A percentile compares a stretch with the other conserved stretches of the same genome.
phyloP scores from a whole-genome alignment of 2,888 invertebrate genomes.

The Leucania comma region DNA sequence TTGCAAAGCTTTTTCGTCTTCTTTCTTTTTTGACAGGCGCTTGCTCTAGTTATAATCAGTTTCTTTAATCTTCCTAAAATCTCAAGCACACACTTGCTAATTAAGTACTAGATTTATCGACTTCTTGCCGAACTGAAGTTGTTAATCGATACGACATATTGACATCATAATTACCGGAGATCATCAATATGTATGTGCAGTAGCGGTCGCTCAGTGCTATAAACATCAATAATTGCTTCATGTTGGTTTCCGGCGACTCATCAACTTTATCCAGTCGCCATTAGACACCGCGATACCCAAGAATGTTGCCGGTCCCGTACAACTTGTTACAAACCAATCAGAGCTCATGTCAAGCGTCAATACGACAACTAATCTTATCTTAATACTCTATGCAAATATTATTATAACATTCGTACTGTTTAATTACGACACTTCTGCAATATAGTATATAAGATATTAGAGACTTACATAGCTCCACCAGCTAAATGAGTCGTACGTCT shows the following conservation, averaged over 20 bases:
- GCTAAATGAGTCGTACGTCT: slow-evolving; percentile 48
- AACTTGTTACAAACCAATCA: slow-evolving; percentile 66
- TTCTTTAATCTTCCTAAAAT: slow-evolving; percentile 7
- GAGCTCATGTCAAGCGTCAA: slow-evolving; percentile 47
- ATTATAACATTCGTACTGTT: slow-evolving; percentile 35
- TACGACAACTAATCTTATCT: slow-evolving; percentile 37
- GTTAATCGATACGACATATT: slow-evolving; percentile 15
- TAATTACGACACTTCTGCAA: slow-evolving; percentile 45
- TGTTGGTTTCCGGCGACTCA: slow-evolving; percentile 65
- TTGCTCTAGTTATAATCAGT: background rate
- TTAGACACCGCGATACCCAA: slow-evolving; percentile 50
- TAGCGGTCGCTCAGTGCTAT: slow-evolving; percentile 24
- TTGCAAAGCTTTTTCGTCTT: background rate
- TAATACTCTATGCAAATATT: slow-evolving; percentile 43
- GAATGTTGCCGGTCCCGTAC: slow-evolving; percentile 71
- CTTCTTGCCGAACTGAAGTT: background rate
- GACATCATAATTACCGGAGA: slow-evolving; percentile 40
- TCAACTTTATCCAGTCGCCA: slow-evolving; percentile 60
- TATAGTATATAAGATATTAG: slow-evolving; percentile 34
- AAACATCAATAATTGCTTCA: slow-evolving; percentile 52
- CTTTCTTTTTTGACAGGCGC: background rate
- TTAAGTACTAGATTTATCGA: background rate
- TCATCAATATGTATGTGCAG: slow-evolving; percentile 41
- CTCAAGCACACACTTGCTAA: no score
- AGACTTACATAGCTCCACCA: slow-evolving; percentile 17